Percentiles rank a stretch among this genome's conserved stretches.
Conservation (phyloP, 2,797 vertebrate species). For the Aplochiton taeniatus region DNA sequence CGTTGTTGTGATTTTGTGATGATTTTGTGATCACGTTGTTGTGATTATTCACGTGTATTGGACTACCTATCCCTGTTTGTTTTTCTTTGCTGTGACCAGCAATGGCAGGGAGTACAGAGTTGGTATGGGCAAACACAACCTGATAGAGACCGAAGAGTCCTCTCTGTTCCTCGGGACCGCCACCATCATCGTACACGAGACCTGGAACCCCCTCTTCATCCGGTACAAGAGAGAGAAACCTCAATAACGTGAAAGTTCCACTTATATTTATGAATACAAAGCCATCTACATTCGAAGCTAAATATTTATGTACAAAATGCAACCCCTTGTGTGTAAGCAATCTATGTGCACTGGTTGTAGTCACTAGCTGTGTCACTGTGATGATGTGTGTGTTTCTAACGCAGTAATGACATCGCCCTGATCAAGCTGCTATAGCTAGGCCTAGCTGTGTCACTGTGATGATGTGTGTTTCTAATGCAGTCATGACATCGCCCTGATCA, state of each 20-base stretch:
- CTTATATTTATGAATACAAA: conserved; percentile 1
- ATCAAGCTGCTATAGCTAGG: background rate
- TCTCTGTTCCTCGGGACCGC: conserved; percentile 60
- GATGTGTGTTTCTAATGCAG: too few species aligned
- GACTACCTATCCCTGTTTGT: background rate
- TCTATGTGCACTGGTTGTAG: too few species aligned
- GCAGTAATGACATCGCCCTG: too few species aligned
- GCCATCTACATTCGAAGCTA: background rate
- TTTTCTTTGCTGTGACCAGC: conserved; percentile 50
- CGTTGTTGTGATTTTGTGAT: background rate
- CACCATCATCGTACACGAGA: conserved; percentile 75
- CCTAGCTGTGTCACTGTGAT: conserved; percentile 7
- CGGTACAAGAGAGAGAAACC: conserved; percentile 56
- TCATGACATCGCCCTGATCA: too few species aligned
- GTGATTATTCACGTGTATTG: background rate
- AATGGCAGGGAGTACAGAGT: conserved; percentile 73
- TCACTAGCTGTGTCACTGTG: too few species aligned
- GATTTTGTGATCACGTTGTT: background rate
- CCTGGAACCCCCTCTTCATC: conserved; percentile 77
- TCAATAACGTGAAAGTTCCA: too few species aligned
- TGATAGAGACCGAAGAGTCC: conserved; percentile 62
- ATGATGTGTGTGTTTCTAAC: too few species aligned
- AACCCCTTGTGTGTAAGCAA: too few species aligned
- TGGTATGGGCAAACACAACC: conserved; percentile 80
- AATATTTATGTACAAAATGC: background rate